Evolutionary conservation across 92 coral and sea anemone species (phyloP).

Genomic region (Zoanthus sociatus): DNA sequence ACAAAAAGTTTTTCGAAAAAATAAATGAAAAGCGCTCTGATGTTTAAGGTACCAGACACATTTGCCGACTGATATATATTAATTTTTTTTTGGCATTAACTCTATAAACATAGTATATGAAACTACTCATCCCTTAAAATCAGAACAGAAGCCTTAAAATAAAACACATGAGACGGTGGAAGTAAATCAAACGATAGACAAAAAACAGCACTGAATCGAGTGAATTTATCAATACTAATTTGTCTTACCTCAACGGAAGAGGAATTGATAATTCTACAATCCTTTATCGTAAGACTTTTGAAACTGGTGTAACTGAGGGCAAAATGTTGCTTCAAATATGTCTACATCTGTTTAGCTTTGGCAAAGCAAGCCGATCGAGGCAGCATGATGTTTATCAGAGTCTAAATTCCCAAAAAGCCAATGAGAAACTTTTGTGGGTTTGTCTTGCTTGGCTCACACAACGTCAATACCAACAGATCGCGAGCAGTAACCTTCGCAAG

Average conservation of each 20-base stretch:
- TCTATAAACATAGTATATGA: neutral
- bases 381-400: conserved; percentile 27
- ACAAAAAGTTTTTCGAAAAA: too few species aligned
- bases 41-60: neutral
- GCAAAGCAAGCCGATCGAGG: neutral
- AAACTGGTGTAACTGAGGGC: conserved; percentile 3
- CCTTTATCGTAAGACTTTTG: conserved; percentile 31
- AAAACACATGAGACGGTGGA: neutral
- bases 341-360: conserved; percentile 28
- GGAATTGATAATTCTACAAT: neutral
- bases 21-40: too few species aligned
- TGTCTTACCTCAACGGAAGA: conserved; percentile 36
- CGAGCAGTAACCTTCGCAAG: neutral
- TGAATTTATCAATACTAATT: neutral
- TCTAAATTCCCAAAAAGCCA: conserved; percentile 36
- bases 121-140: neutral
- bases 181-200: neutral
- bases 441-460: conserved; percentile 19
- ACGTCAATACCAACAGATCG: neutral
- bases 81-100: neutral
- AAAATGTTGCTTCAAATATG: conserved; percentile 8
- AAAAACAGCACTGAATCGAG: neutral
- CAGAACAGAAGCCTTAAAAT: neutral
- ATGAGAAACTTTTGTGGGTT: conserved; percentile 36
- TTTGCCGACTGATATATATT: neutral